These are phyloP conservation scores for Trichosurus vulpecula DNA, from an alignment of 2,797 vertebrate species.

Conservation along the genomic window DNA sequence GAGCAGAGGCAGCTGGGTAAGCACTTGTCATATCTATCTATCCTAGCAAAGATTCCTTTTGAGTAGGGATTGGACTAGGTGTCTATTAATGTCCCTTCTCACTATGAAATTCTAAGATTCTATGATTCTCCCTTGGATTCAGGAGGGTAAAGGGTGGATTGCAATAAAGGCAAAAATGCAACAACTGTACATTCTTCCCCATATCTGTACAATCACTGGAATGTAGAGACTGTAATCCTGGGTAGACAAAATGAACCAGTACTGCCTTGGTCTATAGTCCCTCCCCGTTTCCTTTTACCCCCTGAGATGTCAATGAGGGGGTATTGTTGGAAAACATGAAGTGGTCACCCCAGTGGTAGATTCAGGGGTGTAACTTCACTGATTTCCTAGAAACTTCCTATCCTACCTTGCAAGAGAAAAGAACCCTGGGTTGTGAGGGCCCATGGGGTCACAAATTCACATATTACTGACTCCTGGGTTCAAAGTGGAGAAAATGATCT, in stretches of 20 bases:
- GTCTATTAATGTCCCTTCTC: background rate
- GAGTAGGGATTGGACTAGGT: background rate
- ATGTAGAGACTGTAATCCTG: background rate
- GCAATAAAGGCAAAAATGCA: background rate
- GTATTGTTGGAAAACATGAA: background rate
- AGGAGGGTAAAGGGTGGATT: background rate
- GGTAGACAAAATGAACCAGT: background rate
- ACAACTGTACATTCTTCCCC: background rate
- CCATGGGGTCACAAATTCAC: background rate
- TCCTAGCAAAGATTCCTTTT: background rate
- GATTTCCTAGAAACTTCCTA: background rate
- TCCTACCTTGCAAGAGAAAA: background rate
- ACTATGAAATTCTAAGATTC: background rate
- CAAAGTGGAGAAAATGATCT: background rate
- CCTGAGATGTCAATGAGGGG: background rate
- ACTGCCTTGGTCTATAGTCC: background rate
- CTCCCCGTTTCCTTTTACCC: no score
- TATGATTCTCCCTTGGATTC: background rate
- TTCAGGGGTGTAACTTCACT: background rate
- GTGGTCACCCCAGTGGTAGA: background rate
- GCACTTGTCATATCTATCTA: background rate
- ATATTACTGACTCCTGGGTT: background rate
- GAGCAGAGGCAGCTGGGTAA: background rate
- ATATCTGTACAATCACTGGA: background rate
- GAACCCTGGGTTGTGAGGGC: background rate